Conservation (phyloP, 2,888 invertebrate species). For the Schizotus pectinicornis region DNA sequence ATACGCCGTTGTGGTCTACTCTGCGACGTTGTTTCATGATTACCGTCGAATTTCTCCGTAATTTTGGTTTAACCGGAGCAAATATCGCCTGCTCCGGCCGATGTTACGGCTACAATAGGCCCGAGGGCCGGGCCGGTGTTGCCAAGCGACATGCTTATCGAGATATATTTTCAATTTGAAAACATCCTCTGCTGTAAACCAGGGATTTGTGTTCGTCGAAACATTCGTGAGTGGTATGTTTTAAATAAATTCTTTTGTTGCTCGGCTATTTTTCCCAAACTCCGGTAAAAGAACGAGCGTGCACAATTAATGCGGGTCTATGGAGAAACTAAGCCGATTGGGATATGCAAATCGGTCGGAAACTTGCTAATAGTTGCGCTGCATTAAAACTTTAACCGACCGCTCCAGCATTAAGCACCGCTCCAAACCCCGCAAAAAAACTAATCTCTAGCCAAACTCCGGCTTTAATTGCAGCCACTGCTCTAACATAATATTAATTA, state of each 20-base stretch:
- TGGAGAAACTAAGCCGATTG: constrained; percentile 15
- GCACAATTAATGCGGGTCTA: constrained; percentile 8
- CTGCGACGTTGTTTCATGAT: no score
- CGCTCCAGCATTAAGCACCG: no score
- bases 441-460: no score
- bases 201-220: constrained; percentile 27
- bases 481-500: no score
- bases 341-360: constrained; percentile 16
- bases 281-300: constrained; percentile 2
- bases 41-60: no score
- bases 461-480: no score
- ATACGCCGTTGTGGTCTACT: no score
- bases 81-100: no score
- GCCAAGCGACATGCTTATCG: constrained; percentile 33
- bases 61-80: no score
- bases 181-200: constrained; percentile 28
- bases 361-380: constrained; percentile 7
- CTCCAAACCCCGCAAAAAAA: no score
- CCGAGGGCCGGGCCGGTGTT: constrained; percentile 24
- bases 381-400: constrained; percentile 15
- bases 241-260: constrained; percentile 19
- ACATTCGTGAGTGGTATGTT: constrained; percentile 20
- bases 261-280: constrained; percentile 11
- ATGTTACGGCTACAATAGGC: constrained; percentile 12
- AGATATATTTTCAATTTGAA: constrained; percentile 32